Base-by-base conservation (phyloP, 2,888 invertebrate species). In the Drosophila rellima region DNA sequence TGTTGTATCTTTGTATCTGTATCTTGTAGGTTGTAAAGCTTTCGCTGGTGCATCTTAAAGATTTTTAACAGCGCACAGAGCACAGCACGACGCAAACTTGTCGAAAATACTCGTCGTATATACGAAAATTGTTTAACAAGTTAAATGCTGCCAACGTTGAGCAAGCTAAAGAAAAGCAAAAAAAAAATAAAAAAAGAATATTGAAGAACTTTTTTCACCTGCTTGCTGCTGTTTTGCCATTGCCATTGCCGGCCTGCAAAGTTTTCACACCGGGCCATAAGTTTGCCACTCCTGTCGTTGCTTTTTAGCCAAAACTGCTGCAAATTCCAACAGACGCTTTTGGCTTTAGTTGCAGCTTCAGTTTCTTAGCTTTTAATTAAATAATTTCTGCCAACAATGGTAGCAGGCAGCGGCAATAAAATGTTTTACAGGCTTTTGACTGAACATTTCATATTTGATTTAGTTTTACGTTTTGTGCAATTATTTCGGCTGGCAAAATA, bases 91-190 rank as follows among this genome's bases (percentile, higher is more conserved):
- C 26, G 66, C 39, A 52, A 86, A 88, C 67, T 86, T 88, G 84
- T 78, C 87, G 82, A 87, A 87, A 87, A 89, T 71, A 35, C 54
- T 75, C 56, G 26, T 26, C 26, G 64, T 70, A 86, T 83, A 82
- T 83, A 81, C 82, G 87, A 87, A 88, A 83, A 83, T 84, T 83
- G 89, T 83, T 83, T 88, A 83, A 83, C 83, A 88, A 88, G 76
- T 88, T 88, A 70, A 78, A 81, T 70, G 87, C 87, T 74, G 66
- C 62, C 70, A 65, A 59, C 74, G 48, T 63, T 68, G 63, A 66
- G 56, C 42, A 48, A 47, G 56, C 52, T 20, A 33, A 37, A 37
- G 37, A 5, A 63, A 48, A 35, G 8, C 35, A 23, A 26, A 10
- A 40, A 37, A 47, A 17, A 65, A 45, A 39, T 55, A 7, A 7